phyloP scores from a whole-genome alignment of 1,140 invertebrate species.

The Rhopalosiphum padi region DNA sequence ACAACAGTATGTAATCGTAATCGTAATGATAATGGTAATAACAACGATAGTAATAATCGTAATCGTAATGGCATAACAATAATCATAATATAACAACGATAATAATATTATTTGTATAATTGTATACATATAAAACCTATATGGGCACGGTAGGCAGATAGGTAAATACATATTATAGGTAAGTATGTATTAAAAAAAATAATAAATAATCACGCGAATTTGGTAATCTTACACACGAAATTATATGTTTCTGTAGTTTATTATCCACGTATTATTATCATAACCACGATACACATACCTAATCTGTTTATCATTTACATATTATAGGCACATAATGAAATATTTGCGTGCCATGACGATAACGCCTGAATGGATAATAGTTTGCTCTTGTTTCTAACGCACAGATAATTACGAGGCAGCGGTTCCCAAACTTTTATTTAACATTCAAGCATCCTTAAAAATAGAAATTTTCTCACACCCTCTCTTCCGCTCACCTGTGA shows the following conservation, averaged over 20 bases:
- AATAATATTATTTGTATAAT: neutral
- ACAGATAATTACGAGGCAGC: neutral
- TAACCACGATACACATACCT: neutral
- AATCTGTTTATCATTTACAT: neutral
- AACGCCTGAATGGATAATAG: neutral
- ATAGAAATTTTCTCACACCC: neutral
- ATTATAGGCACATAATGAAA: neutral
- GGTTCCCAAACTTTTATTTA: neutral
- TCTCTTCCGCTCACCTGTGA: neutral
- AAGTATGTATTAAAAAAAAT: neutral
- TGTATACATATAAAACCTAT: too few species aligned
- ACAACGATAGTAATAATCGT: too few species aligned
- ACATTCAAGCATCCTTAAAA: neutral
- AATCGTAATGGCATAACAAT: neutral
- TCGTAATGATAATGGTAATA: too few species aligned
- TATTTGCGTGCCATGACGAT: neutral
- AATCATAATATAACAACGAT: neutral
- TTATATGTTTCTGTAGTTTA: neutral
- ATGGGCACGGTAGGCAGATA: neutral
- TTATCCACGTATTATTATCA: neutral
- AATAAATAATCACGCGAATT: neutral
- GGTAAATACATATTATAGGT: neutral
- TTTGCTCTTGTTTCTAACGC: neutral
- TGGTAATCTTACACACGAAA: neutral
- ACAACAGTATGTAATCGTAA: neutral